Conservation (phyloP, 2,888 invertebrate species). For the Panzeria rudis region DNA sequence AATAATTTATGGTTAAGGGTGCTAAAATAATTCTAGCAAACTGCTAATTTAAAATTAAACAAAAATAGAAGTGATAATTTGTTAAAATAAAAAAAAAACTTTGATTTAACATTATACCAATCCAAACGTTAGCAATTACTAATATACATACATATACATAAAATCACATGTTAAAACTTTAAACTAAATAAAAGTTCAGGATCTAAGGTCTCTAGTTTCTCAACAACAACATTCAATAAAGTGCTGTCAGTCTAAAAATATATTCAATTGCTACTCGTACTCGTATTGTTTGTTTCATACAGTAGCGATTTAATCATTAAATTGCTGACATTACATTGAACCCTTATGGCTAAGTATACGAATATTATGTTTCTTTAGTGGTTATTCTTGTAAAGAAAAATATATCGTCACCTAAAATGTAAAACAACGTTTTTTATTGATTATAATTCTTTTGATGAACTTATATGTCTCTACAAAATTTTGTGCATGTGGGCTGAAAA, state of each 20-base stretch:
- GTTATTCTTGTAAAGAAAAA: slow-evolving; percentile 16
- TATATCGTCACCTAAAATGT: too few species aligned
- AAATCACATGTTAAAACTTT: slow-evolving; percentile 23
- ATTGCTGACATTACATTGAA: slow-evolving; percentile 72
- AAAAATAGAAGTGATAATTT: slow-evolving; percentile 29
- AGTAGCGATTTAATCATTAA: slow-evolving; percentile 74
- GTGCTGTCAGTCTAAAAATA: slow-evolving; percentile 36
- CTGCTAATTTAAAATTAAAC: slow-evolving; percentile 32
- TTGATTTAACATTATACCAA: neutral
- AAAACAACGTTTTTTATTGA: too few species aligned
- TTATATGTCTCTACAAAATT: too few species aligned
- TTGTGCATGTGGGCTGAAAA: too few species aligned
- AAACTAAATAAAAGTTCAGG: slow-evolving; percentile 68
- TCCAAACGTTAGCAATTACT: neutral
- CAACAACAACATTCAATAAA: slow-evolving; percentile 53
- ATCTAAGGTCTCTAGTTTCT: slow-evolving; percentile 64
- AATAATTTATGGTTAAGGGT: slow-evolving; percentile 53
- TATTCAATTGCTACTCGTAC: slow-evolving; percentile 38
- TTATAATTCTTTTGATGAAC: too few species aligned
- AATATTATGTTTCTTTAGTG: slow-evolving; percentile 56
- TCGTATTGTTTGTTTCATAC: slow-evolving; percentile 53
- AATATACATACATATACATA: neutral
- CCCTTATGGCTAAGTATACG: slow-evolving; percentile 58
- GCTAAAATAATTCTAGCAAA: slow-evolving; percentile 47
- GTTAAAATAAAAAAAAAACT: slow-evolving; percentile 3